These are phyloP conservation scores for Sphinx pinastri DNA, from an alignment of 2,888 invertebrate species.

Conservation along the genomic window DNA sequence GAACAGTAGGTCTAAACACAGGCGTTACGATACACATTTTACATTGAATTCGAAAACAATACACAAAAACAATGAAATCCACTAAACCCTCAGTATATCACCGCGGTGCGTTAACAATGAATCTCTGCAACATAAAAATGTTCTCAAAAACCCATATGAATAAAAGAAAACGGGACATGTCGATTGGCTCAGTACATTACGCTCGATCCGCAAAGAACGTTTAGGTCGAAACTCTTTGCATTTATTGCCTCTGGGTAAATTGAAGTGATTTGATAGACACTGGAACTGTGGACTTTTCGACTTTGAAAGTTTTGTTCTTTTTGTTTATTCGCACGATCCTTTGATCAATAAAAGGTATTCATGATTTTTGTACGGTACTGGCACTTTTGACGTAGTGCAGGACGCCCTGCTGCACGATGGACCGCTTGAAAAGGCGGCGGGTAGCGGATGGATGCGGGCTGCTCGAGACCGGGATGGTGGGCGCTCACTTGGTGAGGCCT, in stretches of 20 bases:
- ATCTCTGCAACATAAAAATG: slow-evolving; percentile 17
- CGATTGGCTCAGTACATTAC: slow-evolving; percentile 29
- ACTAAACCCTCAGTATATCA: slow-evolving; percentile 5
- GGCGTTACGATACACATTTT: no score
- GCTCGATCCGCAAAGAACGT: slow-evolving; percentile 28
- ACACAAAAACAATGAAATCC: slow-evolving; percentile 7
- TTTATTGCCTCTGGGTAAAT: slow-evolving; percentile 31
- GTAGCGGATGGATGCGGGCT: no score
- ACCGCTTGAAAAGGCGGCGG: no score
- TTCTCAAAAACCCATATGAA: slow-evolving; percentile 13
- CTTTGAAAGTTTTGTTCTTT: not conserved
- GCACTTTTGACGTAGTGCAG: no score
- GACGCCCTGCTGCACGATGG: no score
- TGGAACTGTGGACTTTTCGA: not conserved
- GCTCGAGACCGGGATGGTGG: no score
- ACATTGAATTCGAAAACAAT: not conserved
- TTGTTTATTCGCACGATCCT: no score
- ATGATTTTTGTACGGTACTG: no score
- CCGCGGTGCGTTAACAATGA: slow-evolving; percentile 13
- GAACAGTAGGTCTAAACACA: no score
- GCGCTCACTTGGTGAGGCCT: no score
- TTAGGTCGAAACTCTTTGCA: slow-evolving; percentile 26
- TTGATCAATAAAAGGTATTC: no score
- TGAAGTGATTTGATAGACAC: slow-evolving; percentile 27
- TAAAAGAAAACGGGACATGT: slow-evolving; percentile 20